Conservation (phyloP, 2,113 vertebrate species). For the Apeltes quadracus region DNA sequence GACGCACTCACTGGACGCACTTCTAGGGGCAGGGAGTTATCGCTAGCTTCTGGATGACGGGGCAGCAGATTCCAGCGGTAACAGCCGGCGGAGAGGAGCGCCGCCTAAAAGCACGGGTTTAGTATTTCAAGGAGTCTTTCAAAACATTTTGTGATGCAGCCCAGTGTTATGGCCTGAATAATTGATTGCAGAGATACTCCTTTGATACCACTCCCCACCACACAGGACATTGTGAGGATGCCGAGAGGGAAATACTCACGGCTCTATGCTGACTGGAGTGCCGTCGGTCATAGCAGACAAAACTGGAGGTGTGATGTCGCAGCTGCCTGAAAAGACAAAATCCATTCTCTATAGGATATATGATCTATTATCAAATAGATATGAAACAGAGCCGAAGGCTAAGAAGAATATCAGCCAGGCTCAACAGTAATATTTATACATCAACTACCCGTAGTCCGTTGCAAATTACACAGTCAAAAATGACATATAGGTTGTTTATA, state of each 20-base stretch:
- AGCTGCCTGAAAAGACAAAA: slow-evolving; percentile 83
- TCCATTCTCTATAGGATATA: too few relatives aligned
- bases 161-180: slow-evolving; percentile 42
- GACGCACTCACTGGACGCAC: slow-evolving; percentile 3
- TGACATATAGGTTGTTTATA: neutral
- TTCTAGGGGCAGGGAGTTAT: slow-evolving; percentile 2
- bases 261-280: slow-evolving; percentile 97
- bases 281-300: slow-evolving; percentile 90
- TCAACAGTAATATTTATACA: neutral
- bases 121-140: slow-evolving; percentile 33
- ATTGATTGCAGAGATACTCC: slow-evolving; percentile 35
- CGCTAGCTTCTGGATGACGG: slow-evolving; percentile 25
- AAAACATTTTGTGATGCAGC: slow-evolving; percentile 25
- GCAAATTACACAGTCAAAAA: neutral
- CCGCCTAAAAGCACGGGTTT: slow-evolving; percentile 22
- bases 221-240: neutral
- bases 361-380: neutral
- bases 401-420: neutral
- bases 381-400: neutral
- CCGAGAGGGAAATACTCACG: slow-evolving; percentile 85
- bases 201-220: neutral
- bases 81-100: slow-evolving; percentile 3
- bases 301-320: slow-evolving; percentile 93
- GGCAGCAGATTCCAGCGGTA: slow-evolving; percentile 49
- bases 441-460: neutral